phyloP scores from a whole-genome alignment of 2,888 invertebrate species.

The Tridacna crocea region DNA sequence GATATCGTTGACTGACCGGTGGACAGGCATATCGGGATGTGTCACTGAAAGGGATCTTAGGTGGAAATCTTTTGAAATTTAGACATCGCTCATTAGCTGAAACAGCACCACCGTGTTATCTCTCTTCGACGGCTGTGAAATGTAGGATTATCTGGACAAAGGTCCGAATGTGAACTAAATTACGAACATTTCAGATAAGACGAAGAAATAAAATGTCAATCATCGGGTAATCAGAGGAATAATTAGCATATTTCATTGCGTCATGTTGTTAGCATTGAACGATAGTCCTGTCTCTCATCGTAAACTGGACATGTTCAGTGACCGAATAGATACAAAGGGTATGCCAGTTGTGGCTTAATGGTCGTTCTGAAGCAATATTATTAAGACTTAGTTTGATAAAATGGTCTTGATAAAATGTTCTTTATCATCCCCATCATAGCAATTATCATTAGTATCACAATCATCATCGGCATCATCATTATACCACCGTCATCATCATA shows the following conservation, averaged over 20 bases:
- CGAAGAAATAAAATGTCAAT: slow-evolving; percentile 18
- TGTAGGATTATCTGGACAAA: neutral
- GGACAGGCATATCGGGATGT: too few relatives aligned
- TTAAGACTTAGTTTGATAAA: neutral
- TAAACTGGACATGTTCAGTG: slow-evolving; percentile 11
- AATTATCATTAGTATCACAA: too few relatives aligned
- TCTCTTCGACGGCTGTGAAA: neutral
- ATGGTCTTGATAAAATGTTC: neutral
- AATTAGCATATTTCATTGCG: slow-evolving; percentile 25
- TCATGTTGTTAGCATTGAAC: neutral
- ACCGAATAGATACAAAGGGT: slow-evolving; percentile 11
- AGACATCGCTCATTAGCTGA: too few relatives aligned
- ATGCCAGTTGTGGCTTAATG: neutral
- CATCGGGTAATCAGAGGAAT: slow-evolving; percentile 9
- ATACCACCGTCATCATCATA: too few relatives aligned
- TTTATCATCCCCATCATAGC: too few relatives aligned
- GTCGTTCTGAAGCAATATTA: slow-evolving; percentile 7
- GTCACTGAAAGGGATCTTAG: too few relatives aligned
- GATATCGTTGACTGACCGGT: too few relatives aligned
- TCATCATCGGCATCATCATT: too few relatives aligned
- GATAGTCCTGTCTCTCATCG: slow-evolving; percentile 18
- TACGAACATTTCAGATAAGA: slow-evolving; percentile 3
- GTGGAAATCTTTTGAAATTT: too few relatives aligned
- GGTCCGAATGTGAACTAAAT: neutral
- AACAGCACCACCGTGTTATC: too few relatives aligned